Evolutionary conservation across 2,888 invertebrate species (phyloP).

Genomic region (Caenorhabditis macrosperma): DNA sequence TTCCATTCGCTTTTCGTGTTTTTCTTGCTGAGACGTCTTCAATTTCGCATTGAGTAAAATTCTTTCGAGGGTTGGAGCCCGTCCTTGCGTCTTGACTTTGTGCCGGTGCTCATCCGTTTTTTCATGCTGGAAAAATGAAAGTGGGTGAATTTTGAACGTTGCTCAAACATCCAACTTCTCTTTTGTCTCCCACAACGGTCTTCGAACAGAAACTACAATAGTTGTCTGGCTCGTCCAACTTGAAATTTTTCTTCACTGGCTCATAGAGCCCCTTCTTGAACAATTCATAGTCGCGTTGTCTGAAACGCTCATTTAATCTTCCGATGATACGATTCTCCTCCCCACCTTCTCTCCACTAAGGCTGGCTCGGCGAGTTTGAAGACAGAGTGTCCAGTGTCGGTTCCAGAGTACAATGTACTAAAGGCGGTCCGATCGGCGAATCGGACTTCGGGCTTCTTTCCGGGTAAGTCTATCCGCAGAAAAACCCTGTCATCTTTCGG

Average conservation of each 20-base stretch:
- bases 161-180: too few relatives aligned
- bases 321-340: background rate
- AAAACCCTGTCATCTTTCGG: background rate
- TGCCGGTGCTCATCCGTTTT: conserved; percentile 47
- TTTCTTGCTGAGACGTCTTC: background rate
- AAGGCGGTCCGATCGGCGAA: background rate
- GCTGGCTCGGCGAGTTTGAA: conserved; percentile 20
- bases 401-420: conserved; percentile 11
- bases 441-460: conserved; percentile 37
- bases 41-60: conserved; percentile 28
- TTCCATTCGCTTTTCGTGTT: background rate
- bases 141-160: background rate
- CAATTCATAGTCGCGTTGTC: conserved; percentile 5
- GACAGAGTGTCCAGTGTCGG: conserved; percentile 33
- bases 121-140: conserved; percentile 26
- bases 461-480: conserved; percentile 36
- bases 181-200: conserved; percentile 3
- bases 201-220: conserved; percentile 36
- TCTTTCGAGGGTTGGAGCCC: conserved; percentile 18
- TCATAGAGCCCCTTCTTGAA: conserved; percentile 19
- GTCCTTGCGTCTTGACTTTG: conserved; percentile 12
- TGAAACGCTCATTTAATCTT: too few relatives aligned
- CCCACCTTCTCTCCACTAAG: conserved; percentile 1
- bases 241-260: conserved; percentile 28
- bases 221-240: conserved; percentile 42